phyloP scores from a whole-genome alignment of 1,140 invertebrate genomes.

The Mercenaria mercenaria region DNA sequence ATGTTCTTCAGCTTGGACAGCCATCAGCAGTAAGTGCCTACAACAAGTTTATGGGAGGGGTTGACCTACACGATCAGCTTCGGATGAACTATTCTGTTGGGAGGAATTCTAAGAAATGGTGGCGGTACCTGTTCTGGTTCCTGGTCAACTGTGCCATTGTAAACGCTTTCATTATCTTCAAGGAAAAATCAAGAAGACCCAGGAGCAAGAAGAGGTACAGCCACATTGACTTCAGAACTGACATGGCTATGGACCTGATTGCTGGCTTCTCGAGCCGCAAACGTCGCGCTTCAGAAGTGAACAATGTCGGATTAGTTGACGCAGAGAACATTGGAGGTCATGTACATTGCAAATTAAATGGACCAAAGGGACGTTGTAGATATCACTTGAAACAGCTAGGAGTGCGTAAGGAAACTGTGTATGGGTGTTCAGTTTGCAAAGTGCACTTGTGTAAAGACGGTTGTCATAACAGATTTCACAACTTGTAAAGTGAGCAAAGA shows the following conservation, averaged over 20 bases:
- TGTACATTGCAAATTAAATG: background rate
- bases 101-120: too few relatives aligned
- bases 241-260: too few relatives aligned
- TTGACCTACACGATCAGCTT: background rate
- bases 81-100: too few relatives aligned
- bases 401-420: background rate
- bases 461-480: background rate
- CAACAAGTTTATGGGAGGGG: conserved; percentile 17
- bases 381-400: background rate
- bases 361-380: background rate
- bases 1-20: background rate
- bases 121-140: too few relatives aligned
- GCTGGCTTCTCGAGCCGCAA: too few relatives aligned
- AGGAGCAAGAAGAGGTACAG: too few relatives aligned
- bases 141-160: too few relatives aligned
- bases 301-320: background rate
- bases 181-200: too few relatives aligned
- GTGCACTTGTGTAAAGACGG: conserved; percentile 7
- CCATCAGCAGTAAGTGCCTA: background rate
- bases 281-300: too few relatives aligned
- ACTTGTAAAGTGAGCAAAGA: background rate
- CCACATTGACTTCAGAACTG: too few relatives aligned
- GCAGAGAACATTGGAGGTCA: background rate
- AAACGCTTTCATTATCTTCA: too few relatives aligned
- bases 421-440: background rate